Conservation (phyloP, 2,113 vertebrate species). For the Piprites chloris region DNA sequence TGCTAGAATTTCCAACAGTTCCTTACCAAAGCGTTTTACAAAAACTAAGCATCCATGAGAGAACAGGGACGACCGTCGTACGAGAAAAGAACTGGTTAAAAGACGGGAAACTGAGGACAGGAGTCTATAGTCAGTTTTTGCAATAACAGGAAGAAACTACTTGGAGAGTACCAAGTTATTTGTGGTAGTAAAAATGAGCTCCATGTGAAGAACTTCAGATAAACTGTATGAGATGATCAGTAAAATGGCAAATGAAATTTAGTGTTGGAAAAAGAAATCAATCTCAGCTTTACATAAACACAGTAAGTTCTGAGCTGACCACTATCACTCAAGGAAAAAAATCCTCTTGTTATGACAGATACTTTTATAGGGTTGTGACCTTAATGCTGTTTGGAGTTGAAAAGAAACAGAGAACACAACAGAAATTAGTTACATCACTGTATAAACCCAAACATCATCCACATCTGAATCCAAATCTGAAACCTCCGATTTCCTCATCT, state of each 20-base stretch:
- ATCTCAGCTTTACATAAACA: background rate
- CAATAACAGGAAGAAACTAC: background rate
- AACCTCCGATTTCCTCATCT: background rate
- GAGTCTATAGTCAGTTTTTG: background rate
- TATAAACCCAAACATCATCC: background rate
- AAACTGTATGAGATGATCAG: background rate
- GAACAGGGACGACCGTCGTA: background rate
- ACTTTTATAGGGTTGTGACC: background rate
- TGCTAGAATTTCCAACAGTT: background rate
- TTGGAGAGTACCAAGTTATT: background rate
- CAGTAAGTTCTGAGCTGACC: background rate
- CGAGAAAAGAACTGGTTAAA: background rate
- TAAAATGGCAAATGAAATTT: background rate
- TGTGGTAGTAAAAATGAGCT: background rate
- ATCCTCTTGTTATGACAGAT: background rate
- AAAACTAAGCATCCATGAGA: background rate
- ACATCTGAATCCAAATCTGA: too few species aligned
- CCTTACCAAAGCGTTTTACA: background rate
- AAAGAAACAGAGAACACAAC: background rate
- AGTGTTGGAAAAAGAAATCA: background rate
- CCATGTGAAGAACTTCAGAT: background rate
- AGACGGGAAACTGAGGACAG: background rate
- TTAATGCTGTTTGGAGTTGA: background rate
- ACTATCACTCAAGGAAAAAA: background rate
- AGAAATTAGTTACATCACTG: background rate